Conservation (phyloP, 2,888 invertebrate species). For the Drosophila melanocephala region DNA sequence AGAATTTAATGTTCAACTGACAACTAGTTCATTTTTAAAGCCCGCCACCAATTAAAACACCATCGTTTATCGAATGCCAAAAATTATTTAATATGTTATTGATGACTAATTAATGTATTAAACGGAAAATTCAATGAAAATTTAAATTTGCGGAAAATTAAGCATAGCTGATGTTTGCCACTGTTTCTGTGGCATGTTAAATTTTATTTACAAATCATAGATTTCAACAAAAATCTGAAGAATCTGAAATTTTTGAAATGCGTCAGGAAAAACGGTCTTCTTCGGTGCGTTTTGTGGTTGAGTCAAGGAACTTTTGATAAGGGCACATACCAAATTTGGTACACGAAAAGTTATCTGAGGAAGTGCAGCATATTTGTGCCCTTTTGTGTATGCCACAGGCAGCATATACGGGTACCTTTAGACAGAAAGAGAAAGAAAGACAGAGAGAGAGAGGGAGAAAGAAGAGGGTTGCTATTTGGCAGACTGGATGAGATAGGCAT, state of each 20-base stretch:
- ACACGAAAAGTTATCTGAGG: slow-evolving; percentile 49
- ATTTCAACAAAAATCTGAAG: background rate
- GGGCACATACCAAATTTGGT: background rate
- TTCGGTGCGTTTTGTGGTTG: slow-evolving; percentile 10
- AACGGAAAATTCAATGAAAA: slow-evolving; percentile 8
- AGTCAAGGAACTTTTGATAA: slow-evolving; percentile 17
- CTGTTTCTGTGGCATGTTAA: background rate
- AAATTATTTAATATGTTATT: slow-evolving; percentile 11
- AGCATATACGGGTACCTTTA: slow-evolving; percentile 13
- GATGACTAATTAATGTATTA: slow-evolving; percentile 21
- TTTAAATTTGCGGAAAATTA: background rate
- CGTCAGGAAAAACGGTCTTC: slow-evolving; percentile 6
- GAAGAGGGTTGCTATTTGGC: slow-evolving; percentile 17
- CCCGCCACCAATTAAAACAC: background rate
- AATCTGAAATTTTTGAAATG: background rate
- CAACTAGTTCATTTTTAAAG: slow-evolving; percentile 1
- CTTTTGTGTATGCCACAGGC: slow-evolving; percentile 34
- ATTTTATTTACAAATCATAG: background rate
- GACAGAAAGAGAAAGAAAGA: background rate
- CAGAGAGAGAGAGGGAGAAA: background rate
- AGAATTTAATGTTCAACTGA: background rate
- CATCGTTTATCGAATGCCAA: slow-evolving; percentile 5
- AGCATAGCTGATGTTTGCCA: background rate
- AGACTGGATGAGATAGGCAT: slow-evolving; percentile 10
- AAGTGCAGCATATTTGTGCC: slow-evolving; percentile 55